A percentile compares a stretch with the other conserved stretches of the same genome.
These are phyloP conservation scores for Percopsis omiscomaycus DNA, from an alignment of 2,797 vertebrate species.

Conservation along the genomic window DNA sequence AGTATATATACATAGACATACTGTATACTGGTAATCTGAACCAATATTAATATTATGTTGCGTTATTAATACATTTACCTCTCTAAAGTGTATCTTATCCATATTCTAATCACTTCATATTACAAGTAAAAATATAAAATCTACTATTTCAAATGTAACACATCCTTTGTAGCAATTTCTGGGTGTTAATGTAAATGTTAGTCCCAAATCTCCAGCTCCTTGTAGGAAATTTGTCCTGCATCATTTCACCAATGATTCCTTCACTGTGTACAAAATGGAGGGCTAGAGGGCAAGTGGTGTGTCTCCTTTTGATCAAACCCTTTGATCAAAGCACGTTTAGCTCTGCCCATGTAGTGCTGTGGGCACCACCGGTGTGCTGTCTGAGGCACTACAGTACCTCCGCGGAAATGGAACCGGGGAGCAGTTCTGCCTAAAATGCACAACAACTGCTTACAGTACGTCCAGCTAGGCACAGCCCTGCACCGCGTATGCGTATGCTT, in stretches of 20 bases:
- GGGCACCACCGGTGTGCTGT: conserved; percentile 74
- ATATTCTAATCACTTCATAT: neutral
- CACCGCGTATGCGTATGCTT: too few species aligned
- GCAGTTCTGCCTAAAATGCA: conserved; percentile 53
- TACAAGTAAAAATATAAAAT: conserved; percentile 55
- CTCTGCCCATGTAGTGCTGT: conserved; percentile 79
- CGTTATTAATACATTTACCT: too few species aligned
- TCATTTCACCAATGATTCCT: conserved; percentile 66
- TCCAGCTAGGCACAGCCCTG: too few species aligned
- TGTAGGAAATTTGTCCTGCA: conserved; percentile 69
- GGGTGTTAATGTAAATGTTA: conserved; percentile 56
- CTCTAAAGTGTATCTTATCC: too few species aligned
- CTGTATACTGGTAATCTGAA: too few species aligned
- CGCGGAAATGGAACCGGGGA: conserved; percentile 54
- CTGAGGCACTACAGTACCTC: conserved; percentile 57
- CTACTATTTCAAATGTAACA: conserved; percentile 50
- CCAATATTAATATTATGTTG: too few species aligned
- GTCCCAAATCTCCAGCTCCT: conserved; percentile 63
- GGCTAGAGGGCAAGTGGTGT: conserved; percentile 76
- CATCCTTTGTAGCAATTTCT: conserved; percentile 60
- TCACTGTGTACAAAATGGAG: conserved; percentile 75
- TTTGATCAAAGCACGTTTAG: conserved; percentile 80
- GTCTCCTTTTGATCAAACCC: conserved; percentile 78
- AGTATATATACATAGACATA: too few species aligned
- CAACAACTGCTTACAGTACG: neutral